A percentile compares a stretch with the other conserved stretches of the same genome.
phyloP scores from a whole-genome alignment of 2,797 vertebrate species.

The Eleutherodactylus coqui region DNA sequence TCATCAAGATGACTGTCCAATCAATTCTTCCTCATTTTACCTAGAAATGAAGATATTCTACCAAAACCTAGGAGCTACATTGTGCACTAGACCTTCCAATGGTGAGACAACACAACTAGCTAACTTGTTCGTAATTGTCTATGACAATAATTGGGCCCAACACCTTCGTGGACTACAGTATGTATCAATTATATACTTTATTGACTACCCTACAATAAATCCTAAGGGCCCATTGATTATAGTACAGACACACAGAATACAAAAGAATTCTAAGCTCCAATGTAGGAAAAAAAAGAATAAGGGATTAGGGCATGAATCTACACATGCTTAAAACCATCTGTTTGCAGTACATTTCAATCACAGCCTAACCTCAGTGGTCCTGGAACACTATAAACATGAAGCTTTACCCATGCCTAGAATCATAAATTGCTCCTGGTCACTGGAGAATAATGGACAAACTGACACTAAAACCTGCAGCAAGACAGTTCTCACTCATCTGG shows the following conservation, averaged over 20 bases:
- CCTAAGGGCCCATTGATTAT: slow-evolving; percentile 7
- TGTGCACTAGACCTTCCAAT: not conserved
- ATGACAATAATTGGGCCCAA: not conserved
- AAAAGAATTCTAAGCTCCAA: slow-evolving; percentile 13
- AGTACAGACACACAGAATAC: slow-evolving; percentile 12
- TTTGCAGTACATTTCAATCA: slow-evolving; percentile 35
- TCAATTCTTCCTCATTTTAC: not conserved
- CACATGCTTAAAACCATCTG: slow-evolving; percentile 47
- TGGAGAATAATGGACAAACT: slow-evolving; percentile 80
- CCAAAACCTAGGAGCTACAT: not conserved
- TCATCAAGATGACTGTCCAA: not conserved
- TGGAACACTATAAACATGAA: slow-evolving; percentile 67
- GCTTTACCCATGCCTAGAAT: slow-evolving; percentile 75
- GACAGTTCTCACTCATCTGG: slow-evolving; percentile 87
- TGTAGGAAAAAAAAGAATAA: slow-evolving; percentile 7
- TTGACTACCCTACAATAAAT: slow-evolving; percentile 26
- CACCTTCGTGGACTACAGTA: not conserved
- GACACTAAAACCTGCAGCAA: slow-evolving; percentile 80
- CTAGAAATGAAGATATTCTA: not conserved
- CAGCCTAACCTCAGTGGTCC: slow-evolving; percentile 23
- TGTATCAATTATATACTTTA: slow-evolving; percentile 34
- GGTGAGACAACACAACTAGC: not conserved
- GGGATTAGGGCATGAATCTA: slow-evolving; percentile 15
- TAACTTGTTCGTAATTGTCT: not conserved
- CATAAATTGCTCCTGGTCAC: slow-evolving; percentile 78